Evolutionary conservation across 2,888 invertebrate species (phyloP), one percentile per base, ranked within the genome.

Genomic region (Drosophila monieri): DNA sequence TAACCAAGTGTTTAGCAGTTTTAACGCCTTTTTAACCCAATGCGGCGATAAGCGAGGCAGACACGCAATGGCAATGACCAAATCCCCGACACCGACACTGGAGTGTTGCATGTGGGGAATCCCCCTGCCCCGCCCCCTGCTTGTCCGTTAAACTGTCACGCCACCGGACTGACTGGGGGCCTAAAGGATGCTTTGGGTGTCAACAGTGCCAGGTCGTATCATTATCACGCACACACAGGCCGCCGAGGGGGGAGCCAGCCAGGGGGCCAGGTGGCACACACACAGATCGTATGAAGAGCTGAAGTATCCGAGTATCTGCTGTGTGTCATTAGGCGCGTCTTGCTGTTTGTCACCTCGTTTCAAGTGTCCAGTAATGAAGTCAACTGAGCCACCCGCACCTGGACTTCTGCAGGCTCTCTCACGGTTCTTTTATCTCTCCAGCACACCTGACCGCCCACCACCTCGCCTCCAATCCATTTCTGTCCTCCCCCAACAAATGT

Each of bases 311-410:
- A 25, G 30, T 54, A 14, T 59, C 52, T 44, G 54, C 57, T 65
- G 62, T 76, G 74, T 80, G 85, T 81, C 80, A 85, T 85, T 85
- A 81, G 85, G 81, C 73, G 76, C 69, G 54, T 55, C 59, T 52
- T 30, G 39, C 74, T 69, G 76, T 71, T 71, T 83, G 84, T 80
- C 72, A 65, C 71, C 67, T 41, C 59, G 56, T 44, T 65, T 81
- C 79, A 73, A 85, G 80, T 81, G 83, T 85, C 80, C 81, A 77
- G 81, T 80, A 81, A 81, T 81, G 80, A 81, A 81, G 85, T 85
- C 80, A 81, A 79, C 80, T 77, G 66, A 51, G 60, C 32, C 54
- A 47, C 54, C 64, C 64, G 54, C 54, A 65, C 64, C 64, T 53
- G 64, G 54, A 47, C 30, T 43, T 23, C 30, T 15, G 2, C 48